A percentile compares a stretch with the other conserved stretches of the same genome.
Evolutionary conservation across 2,113 vertebrate genomes (phyloP).

Genomic region (Rhea pennata): DNA sequence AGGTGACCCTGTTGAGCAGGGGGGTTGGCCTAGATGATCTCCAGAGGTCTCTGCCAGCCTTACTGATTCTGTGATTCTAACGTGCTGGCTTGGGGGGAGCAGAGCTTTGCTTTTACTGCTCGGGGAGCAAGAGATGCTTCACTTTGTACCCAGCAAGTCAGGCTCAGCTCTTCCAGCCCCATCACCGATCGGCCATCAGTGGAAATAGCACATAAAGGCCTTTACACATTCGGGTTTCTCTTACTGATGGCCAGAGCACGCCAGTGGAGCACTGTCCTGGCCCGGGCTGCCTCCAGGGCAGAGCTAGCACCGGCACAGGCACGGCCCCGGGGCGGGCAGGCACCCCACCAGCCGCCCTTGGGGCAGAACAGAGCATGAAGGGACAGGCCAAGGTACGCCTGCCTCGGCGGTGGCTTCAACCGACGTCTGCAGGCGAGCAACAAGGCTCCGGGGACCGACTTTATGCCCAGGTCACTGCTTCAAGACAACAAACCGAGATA

Average conservation of each 20-base stretch:
- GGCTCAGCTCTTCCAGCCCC: neutral
- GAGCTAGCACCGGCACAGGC: neutral
- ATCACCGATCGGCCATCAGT: neutral
- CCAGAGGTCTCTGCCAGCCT: too few relatives aligned
- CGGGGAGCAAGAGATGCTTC: neutral
- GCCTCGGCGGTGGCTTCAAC: neutral
- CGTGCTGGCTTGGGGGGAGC: neutral
- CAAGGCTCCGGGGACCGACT: neutral
- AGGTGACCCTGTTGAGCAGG: too few relatives aligned
- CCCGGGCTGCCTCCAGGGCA: too few relatives aligned
- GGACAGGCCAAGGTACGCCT: neutral
- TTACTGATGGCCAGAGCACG: neutral
- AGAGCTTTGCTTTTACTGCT: neutral
- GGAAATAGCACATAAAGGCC: neutral
- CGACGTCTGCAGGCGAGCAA: neutral
- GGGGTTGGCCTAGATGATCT: too few relatives aligned
- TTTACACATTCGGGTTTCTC: accelerated
- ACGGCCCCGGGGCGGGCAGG: too few relatives aligned
- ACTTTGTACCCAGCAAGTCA: neutral
- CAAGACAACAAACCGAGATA: neutral
- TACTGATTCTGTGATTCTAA: too few relatives aligned
- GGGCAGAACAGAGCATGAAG: too few relatives aligned
- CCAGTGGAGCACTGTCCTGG: too few relatives aligned
- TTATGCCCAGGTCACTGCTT: neutral
- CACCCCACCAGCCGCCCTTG: too few relatives aligned